Conservation (phyloP, 2,888 invertebrate species). For the Agrypnus murinus region DNA sequence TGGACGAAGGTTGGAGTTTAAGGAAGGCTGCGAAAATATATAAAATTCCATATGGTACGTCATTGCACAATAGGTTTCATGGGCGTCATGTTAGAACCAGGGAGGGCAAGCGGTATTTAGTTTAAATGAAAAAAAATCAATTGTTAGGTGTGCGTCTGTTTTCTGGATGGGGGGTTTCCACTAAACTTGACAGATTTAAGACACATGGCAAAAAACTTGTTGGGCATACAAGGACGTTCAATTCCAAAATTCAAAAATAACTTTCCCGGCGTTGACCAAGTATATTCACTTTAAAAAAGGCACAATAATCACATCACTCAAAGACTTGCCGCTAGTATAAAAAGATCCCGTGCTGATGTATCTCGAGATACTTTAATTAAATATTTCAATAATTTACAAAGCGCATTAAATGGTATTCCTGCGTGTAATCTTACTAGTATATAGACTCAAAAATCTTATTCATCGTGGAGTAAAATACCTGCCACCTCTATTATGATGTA, state of each 20-base stretch:
- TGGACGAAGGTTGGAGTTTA: slow-evolving; percentile 18
- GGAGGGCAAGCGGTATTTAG: slow-evolving; percentile 42
- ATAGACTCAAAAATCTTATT: slow-evolving; percentile 18
- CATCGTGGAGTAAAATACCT: slow-evolving; percentile 28
- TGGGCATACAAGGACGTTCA: slow-evolving; percentile 37
- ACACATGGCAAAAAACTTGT: slow-evolving; percentile 39
- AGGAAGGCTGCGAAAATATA: slow-evolving; percentile 9
- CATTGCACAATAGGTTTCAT: slow-evolving; percentile 6
- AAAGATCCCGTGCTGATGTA: neutral
- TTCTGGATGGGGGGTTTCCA: slow-evolving; percentile 47
- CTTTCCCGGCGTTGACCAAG: slow-evolving; percentile 46
- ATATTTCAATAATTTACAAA: no score
- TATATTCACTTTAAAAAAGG: slow-evolving; percentile 31
- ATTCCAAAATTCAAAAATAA: slow-evolving; percentile 16
- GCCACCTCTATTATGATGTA: slow-evolving; percentile 27
- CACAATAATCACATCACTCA: slow-evolving; percentile 33
- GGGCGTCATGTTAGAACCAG: slow-evolving; percentile 33
- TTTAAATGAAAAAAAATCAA: slow-evolving; percentile 39
- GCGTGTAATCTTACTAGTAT: slow-evolving; percentile 9
- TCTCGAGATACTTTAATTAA: neutral
- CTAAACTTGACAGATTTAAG: slow-evolving; percentile 31
- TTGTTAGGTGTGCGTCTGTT: no score
- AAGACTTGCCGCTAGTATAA: slow-evolving; percentile 19
- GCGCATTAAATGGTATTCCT: no score
- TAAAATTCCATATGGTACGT: slow-evolving; percentile 41